Base-by-base conservation (phyloP, 2,797 vertebrate genomes). In the Sebastolobus alascanus region DNA sequence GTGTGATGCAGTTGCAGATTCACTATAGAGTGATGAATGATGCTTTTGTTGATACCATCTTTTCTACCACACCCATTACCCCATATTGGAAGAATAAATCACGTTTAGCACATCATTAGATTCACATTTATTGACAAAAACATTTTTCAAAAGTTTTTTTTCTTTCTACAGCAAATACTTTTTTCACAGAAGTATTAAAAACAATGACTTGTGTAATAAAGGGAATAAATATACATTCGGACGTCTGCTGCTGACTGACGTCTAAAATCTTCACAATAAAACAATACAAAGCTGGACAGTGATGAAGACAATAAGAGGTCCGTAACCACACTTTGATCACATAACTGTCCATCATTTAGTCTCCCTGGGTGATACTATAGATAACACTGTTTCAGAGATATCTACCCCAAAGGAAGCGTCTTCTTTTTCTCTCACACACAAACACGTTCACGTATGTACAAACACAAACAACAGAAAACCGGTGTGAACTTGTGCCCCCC, bases 101-200 rank as follows among this genome's bases (percentile, higher is more conserved):
- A 90, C 66, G 31, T 70, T 76, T 37, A 79, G 74, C 78, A 69
- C 70, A 82, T 74, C 54, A 87, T 91, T 68, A 90, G 82, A 90
- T 89, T 91, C 92, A 92, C 88, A 92, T 94, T 93, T 94, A 94
- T 93, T 94, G 80, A 91, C 87, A 80, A 83, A 89, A 76, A 72
- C 59, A 11, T 88, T 86, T 85, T 83, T 83, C 77, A 76, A 90
- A 91, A 86, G 68, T 50, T 50, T 50, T 84, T 79, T 86, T 68
- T 77, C 52, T 75, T 75, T 74, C 84, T 88, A 92, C 75, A 84
- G 70, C 84, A 82, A 84, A 80, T 59, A 77, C 74, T 79, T 27
- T 83, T 90, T 86, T 92, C 82, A 92, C 85, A 89, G 75, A 69
- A 55, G 65, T 82, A 84, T 73, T 91, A 84, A 90, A 93, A 93